Evolutionary conservation across 2,113 vertebrate genomes (phyloP).

Genomic region (Trematocara stigmaticum): DNA sequence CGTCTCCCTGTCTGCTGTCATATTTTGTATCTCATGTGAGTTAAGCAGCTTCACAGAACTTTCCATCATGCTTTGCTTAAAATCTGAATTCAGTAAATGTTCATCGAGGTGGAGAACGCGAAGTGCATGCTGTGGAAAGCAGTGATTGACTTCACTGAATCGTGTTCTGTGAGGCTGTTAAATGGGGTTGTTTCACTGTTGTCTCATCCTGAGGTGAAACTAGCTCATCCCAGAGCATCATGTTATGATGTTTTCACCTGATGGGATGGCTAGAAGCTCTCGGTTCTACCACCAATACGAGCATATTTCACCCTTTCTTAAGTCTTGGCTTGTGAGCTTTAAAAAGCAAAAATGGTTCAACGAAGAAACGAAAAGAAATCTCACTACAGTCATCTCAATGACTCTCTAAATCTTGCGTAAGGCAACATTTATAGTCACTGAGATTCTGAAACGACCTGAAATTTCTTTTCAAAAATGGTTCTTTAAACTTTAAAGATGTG

Average conservation of each 20-base stretch:
- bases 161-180: constrained; percentile 58
- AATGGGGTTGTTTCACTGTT: constrained; percentile 22
- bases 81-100: background rate
- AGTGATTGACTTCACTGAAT: background rate
- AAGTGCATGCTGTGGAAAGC: background rate
- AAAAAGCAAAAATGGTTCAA: constrained; percentile 26
- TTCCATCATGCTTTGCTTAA: background rate
- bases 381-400: constrained; percentile 30
- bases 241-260: constrained; percentile 5
- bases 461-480: constrained; percentile 55
- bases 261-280: constrained; percentile 38
- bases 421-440: constrained; percentile 51
- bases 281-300: background rate
- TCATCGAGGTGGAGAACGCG: background rate
- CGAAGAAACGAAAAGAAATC: constrained; percentile 49
- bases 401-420: constrained; percentile 42
- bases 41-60: constrained; percentile 58
- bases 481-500: constrained; percentile 51
- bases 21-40: constrained; percentile 45
- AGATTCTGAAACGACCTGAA: constrained; percentile 23
- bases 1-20: constrained; percentile 26
- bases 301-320: constrained; percentile 3
- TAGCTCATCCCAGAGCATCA: constrained; percentile 51
- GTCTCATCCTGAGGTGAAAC: constrained; percentile 43
- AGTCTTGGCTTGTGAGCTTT: constrained; percentile 48